Base-by-base conservation (phyloP, 1,140 invertebrate species). In the Drosophila setifemur region DNA sequence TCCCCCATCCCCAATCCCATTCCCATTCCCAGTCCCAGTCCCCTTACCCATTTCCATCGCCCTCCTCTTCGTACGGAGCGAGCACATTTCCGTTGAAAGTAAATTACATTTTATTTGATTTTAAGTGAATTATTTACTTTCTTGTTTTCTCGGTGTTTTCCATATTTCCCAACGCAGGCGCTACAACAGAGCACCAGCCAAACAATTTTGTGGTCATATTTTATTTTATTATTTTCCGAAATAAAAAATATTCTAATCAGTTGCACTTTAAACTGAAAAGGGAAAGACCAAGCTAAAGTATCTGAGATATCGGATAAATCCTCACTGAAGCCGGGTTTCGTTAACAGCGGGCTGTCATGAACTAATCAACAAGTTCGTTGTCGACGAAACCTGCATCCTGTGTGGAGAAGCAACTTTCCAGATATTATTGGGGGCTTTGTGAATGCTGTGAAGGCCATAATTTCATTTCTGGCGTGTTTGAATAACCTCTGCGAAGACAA, bases 301-400 rank as follows among this genome's bases (percentile, higher is more conserved):
- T n/a, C n/a, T n/a, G n/a, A n/a, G n/a, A n/a, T n/a, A n/a, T n/a
- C n/a, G n/a, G n/a, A n/a, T n/a, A 45, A 35, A 66, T 79, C 90
- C 91, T 88, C 90, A 91, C 89, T 93, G 93, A 91, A 92, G 93
- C 92, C 95, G 93, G 95, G 95, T 95, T 95, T 95, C 95, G 94
- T 89, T 94, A 93, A 92, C 93, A 92, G 92, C 94, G 92, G 95
- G 93, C 95, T 95, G 94, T 92, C 85, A 68, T 91, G 87, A 88
- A 88, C 90, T 75, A 57, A 45, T n/a, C 8, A 92, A 91, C 92
- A 93, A 95, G 95, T 96, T 96, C 95, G 95, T 96, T 96, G 95
- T 96, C 95, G 94, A 95, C 95, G 95, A 96, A 96, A 96, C 95
- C 94, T 95, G 95, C 95, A 95, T 94, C 94, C 94, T 94, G 93